These are phyloP conservation scores for Falcunculus frontatus DNA, from an alignment of 2,113 vertebrate genomes.

Conservation along the genomic window DNA sequence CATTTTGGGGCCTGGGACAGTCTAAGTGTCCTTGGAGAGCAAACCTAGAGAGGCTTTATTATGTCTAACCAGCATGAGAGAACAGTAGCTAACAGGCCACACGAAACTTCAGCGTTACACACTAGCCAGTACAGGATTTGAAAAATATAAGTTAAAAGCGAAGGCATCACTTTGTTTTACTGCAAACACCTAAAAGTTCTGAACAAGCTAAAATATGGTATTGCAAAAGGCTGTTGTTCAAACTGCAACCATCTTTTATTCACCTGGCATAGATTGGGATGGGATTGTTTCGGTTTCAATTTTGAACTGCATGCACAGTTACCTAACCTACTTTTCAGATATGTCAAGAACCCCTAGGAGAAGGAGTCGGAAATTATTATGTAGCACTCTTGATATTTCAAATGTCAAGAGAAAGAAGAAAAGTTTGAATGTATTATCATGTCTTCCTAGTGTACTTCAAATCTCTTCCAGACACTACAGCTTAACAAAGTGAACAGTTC, in stretches of 20 bases:
- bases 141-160: too few relatives aligned
- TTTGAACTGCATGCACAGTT: not conserved
- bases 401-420: constrained; percentile 31
- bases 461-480: not conserved
- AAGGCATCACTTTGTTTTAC: too few relatives aligned
- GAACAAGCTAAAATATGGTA: not conserved
- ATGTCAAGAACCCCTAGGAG: not conserved
- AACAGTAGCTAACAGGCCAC: too few relatives aligned
- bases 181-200: not conserved
- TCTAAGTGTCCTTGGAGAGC: too few relatives aligned
- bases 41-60: too few relatives aligned
- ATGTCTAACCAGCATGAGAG: too few relatives aligned
- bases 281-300: not conserved
- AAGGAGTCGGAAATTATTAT: not conserved
- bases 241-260: not conserved
- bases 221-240: not conserved
- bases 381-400: not conserved
- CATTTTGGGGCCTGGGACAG: too few relatives aligned
- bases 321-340: not conserved
- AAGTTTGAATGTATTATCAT: not conserved
- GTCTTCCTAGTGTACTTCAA: not conserved
- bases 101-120: too few relatives aligned
- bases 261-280: rapidly evolving
- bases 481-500: not conserved
- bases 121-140: too few relatives aligned